These are phyloP conservation scores for Phyllopteryx taeniolatus DNA, from an alignment of 2,113 vertebrate species.

Conservation along the genomic window DNA sequence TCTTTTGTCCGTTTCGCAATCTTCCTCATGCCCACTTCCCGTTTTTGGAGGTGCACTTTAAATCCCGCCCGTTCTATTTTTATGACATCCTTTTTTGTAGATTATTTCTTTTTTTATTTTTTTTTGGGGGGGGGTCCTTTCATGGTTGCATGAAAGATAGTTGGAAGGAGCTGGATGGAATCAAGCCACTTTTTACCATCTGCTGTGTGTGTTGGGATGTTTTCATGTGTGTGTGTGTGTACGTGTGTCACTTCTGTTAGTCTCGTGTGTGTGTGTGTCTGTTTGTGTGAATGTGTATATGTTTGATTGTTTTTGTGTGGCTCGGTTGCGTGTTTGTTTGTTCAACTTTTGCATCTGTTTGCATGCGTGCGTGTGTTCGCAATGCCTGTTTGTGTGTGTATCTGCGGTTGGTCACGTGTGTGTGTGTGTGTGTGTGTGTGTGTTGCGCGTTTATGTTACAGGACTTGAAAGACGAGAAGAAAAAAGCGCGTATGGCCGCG, in stretches of 20 bases:
- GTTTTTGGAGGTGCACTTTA: slow-evolving; percentile 1
- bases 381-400: background rate
- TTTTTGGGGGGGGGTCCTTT: background rate
- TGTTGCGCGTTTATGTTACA: slow-evolving; percentile 49
- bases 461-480: slow-evolving; percentile 99
- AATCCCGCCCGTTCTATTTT: slow-evolving; percentile 15
- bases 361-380: too few relatives aligned
- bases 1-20: slow-evolving; percentile 48
- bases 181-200: slow-evolving; percentile 1
- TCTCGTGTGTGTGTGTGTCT: background rate
- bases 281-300: background rate
- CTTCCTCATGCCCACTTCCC: slow-evolving; percentile 26
- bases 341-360: too few relatives aligned
- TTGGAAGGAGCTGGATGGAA: slow-evolving; percentile 6
- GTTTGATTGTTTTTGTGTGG: too few relatives aligned
- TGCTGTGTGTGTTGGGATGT: background rate
- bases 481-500: slow-evolving; percentile 95
- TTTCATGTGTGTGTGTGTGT: slow-evolving; percentile 1
- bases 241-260: background rate
- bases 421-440: slow-evolving; percentile 9
- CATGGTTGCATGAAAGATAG: background rate
- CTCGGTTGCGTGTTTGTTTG: too few relatives aligned
- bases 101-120: background rate
- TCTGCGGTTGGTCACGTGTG: background rate
- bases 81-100: slow-evolving; percentile 4